Percentiles rank a stretch among this genome's conserved stretches.
Conservation (phyloP, 2,888 invertebrate genomes). For the Euzophera pinguis region DNA sequence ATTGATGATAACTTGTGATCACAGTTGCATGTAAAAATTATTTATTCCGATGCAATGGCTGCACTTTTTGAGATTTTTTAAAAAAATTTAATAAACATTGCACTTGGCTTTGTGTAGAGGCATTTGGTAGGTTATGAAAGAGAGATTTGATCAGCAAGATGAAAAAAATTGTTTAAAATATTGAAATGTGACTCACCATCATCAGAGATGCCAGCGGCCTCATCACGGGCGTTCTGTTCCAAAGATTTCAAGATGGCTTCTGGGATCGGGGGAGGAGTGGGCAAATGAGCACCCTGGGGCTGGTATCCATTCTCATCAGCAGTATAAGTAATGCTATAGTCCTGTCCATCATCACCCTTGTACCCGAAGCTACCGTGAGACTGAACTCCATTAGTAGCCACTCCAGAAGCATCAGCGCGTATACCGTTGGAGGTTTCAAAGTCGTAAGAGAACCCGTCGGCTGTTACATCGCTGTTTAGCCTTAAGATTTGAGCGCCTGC, state of each 20-base stretch:
- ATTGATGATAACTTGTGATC: too few relatives aligned
- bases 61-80: too few relatives aligned
- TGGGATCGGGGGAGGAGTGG: slow-evolving; percentile 73
- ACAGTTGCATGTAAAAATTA: too few relatives aligned
- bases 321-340: slow-evolving; percentile 72
- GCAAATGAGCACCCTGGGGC: slow-evolving; percentile 69
- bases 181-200: slow-evolving; percentile 58
- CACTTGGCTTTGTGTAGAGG: too few relatives aligned
- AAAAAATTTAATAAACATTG: too few relatives aligned
- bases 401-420: slow-evolving; percentile 68
- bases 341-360: slow-evolving; percentile 74
- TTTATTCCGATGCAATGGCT: too few relatives aligned
- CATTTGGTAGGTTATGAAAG: too few relatives aligned
- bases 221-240: slow-evolving; percentile 74
- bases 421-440: slow-evolving; percentile 74
- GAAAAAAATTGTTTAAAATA: too few relatives aligned
- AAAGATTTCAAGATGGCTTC: slow-evolving; percentile 69
- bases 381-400: slow-evolving; percentile 70
- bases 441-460: slow-evolving; percentile 69
- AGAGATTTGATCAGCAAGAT: too few relatives aligned
- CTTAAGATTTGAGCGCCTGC: slow-evolving; percentile 65
- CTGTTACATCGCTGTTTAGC: slow-evolving; percentile 65
- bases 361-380: slow-evolving; percentile 72
- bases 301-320: slow-evolving; percentile 74
- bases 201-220: slow-evolving; percentile 70